Evolutionary conservation across 2,888 invertebrate species (phyloP), one percentile per base, ranked within the genome.

Genomic region (Clostera curtula): DNA sequence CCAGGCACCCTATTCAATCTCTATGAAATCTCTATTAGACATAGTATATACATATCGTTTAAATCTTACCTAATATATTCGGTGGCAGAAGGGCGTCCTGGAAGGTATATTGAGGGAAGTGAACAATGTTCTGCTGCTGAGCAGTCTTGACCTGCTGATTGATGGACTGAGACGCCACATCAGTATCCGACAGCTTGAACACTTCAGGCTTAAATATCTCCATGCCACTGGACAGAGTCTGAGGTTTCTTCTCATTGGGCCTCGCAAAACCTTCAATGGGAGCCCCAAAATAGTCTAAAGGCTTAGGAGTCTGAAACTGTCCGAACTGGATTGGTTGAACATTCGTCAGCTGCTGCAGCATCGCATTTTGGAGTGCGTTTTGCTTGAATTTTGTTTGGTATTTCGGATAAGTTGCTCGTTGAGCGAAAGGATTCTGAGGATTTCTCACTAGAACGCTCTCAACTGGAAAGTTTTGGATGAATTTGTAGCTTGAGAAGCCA

Each of bases 171-270:
- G 74, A 70, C 0, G 77, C 71, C 2, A 73, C 58, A 18, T 69
- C 71, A 26, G 64, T 75, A 33, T 82, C 80, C 2, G 69, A 65
- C 15, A 83, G 45, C 41, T 82, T 76, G 36, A 61, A 82, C 4
- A 84, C 64, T 43, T 83, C 77, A 1, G 74, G 76, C 38, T 83
- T 84, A 29, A 55, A 80, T 11, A 72, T 70, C 47, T 80, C 82
- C 9, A 57, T 54, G 4, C 50, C 59, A 13, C 49, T 45, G n/a
- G n/a, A n/a, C n/a, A n/a, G n/a, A 2, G 45, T 31, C 11, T 56
- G 49, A 6, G 53, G 57, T 10, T 63, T 65, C 24, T 59, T 63
- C 12, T 48, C 53, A n/a, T 66, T 60, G 7, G 75, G 82, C 30
- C 73, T 62, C 6, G 49, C 61, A 34, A 71, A 74, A 12, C 48